phyloP scores from a whole-genome alignment of 2,113 vertebrate species.

The Glaucomys volans region DNA sequence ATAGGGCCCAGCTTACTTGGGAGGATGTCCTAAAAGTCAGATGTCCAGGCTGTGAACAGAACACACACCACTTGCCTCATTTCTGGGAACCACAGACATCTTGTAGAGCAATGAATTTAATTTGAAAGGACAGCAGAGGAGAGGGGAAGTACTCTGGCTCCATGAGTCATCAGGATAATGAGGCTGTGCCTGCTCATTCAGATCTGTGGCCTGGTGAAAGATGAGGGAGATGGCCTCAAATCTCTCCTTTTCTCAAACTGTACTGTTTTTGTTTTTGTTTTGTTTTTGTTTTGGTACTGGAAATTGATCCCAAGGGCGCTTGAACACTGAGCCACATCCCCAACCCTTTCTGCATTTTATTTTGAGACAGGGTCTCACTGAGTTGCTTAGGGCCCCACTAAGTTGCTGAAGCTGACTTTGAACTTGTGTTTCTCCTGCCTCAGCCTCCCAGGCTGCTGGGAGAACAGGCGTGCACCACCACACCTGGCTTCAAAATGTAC shows the following conservation, averaged over 20 bases:
- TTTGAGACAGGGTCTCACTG: too few species aligned
- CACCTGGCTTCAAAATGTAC: neutral
- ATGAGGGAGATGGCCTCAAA: neutral
- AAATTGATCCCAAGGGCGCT: too few species aligned
- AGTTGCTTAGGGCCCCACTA: too few species aligned
- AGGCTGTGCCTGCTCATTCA: slow-evolving; percentile 31
- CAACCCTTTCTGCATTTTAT: too few species aligned
- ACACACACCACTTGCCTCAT: slow-evolving; percentile 65
- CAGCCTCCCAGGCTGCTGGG: too few species aligned
- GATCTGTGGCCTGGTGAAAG: neutral
- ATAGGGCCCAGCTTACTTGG: neutral
- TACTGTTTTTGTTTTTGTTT: too few species aligned
- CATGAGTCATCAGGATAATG: slow-evolving; percentile 75
- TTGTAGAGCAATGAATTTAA: slow-evolving; percentile 76
- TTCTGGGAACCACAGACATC: slow-evolving; percentile 79
- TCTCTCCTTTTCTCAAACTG: neutral
- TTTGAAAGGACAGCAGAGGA: slow-evolving; percentile 79
- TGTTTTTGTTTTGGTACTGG: too few species aligned
- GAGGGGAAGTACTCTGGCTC: slow-evolving; percentile 51
- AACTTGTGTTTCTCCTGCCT: too few species aligned
- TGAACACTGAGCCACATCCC: too few species aligned
- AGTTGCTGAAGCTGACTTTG: too few species aligned
- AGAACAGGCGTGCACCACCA: too few species aligned
- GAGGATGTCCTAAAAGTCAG: slow-evolving; percentile 43
- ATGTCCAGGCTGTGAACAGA: slow-evolving; percentile 40